Evolutionary conservation across 2,113 vertebrate genomes (phyloP), one percentile per base, ranked within the genome.

Genomic region (Plecturocebus donacophilus): DNA sequence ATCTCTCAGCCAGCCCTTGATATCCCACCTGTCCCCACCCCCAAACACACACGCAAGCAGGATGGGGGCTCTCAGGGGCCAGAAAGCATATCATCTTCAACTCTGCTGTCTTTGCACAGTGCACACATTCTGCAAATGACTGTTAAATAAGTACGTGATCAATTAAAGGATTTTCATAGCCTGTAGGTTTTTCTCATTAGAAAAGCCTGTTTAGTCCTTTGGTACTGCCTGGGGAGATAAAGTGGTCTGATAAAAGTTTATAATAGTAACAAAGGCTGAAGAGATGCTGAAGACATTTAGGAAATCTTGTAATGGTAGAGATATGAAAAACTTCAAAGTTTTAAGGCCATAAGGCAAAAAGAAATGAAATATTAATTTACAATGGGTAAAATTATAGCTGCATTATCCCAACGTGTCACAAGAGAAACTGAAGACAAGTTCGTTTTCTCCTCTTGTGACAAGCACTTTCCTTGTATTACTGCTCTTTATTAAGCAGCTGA

Each of bases 301-400:
- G 42, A 75, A 83, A 79, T 68, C 16, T 73, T 88, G 25, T 58
- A 81, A 61, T 2, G 77, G 23, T 2, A 91, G 25, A 91, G 80
- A 11, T 25, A 77, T 38, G 66, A 47, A 52, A 68, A 82, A 71
- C 30, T 68, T 75, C 13, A 66, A 82, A 87, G 42, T 32, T 90
- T 90, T 92, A 79, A 75, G 25, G 84, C 52, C 10, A 32, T n/a
- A 47, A 85, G n/a, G 61, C 3, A 14, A 94, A 40, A 52, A 86
- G 82, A 73, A 91, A 86, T 10, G 45, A 86, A 95, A 16, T 81
- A 23, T n/a, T 66, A 88, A 88, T 93, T 91, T n/a, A 73, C 42
- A 83, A 54, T 40, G 10, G 23, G 20, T 45, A 87, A 84, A 88
- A 95, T 49, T 54, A 76, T 47, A 68, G 1, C 5, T 88, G 16